These are phyloP conservation scores for Engraulis encrasicolus DNA, from an alignment of 2,113 vertebrate genomes.

Conservation along the genomic window DNA sequence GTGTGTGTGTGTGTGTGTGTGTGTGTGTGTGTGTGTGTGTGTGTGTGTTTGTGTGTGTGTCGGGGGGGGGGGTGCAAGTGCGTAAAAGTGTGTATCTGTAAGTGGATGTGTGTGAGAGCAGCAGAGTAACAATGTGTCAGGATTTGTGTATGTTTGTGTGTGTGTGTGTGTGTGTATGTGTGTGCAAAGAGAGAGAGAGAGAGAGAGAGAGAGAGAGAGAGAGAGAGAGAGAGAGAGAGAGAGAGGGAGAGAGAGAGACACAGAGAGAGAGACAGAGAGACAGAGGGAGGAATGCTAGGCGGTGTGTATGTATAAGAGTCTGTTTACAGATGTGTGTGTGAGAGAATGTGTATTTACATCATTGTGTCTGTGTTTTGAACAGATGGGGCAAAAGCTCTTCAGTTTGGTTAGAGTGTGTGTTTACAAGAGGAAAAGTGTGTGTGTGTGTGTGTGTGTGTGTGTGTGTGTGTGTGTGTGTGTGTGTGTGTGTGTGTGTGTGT, in stretches of 20 bases:
- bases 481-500: not conserved
- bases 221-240: too few relatives aligned
- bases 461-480: constrained; percentile 3
- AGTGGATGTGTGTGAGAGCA: not conserved
- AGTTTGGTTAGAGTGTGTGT: not conserved
- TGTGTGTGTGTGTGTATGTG: not conserved
- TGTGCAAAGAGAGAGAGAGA: too few relatives aligned
- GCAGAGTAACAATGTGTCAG: too few relatives aligned
- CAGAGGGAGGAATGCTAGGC: not conserved
- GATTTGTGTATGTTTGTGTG: not conserved
- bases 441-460: too few relatives aligned
- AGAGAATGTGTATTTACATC: not conserved
- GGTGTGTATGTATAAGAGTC: not conserved
- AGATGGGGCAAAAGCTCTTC: not conserved
- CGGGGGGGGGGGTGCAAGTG: too few relatives aligned
- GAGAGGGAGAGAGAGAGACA: too few relatives aligned
- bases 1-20: not conserved
- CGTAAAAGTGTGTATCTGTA: too few relatives aligned
- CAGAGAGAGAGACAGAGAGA: too few relatives aligned
- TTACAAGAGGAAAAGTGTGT: not conserved
- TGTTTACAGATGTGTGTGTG: not conserved
- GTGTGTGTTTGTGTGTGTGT: not conserved
- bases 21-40: not conserved
- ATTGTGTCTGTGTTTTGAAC: constrained; percentile 5
- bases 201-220: too few relatives aligned